Conservation (phyloP, 1,140 invertebrate species). For the Thaumatotibia leucotreta region DNA sequence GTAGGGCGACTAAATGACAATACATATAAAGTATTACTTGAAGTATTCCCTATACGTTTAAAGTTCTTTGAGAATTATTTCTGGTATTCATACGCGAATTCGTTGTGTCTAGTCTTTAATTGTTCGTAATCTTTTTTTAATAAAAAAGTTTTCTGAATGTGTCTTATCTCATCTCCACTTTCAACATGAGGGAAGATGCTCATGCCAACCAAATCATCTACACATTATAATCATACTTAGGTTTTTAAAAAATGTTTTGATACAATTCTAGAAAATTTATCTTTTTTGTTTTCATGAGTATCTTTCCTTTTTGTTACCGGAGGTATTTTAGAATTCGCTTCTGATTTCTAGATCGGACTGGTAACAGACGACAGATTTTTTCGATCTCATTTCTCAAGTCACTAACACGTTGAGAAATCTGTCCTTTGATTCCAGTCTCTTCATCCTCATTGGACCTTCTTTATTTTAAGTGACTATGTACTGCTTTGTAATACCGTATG, state of each 20-base stretch:
- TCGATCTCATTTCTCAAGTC: slow-evolving; percentile 15
- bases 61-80: slow-evolving; percentile 30
- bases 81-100: slow-evolving; percentile 25
- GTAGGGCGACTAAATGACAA: slow-evolving; percentile 75
- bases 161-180: slow-evolving; percentile 13
- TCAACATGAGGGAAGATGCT: background rate
- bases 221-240: too few species aligned
- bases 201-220: too few species aligned
- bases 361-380: slow-evolving; percentile 11
- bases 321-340: slow-evolving; percentile 27
- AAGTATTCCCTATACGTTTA: slow-evolving; percentile 58
- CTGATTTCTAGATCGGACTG: slow-evolving; percentile 22
- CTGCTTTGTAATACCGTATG: slow-evolving; percentile 66
- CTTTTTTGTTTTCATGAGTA: slow-evolving; percentile 61
- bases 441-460: background rate
- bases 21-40: slow-evolving; percentile 63
- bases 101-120: slow-evolving; percentile 20
- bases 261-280: slow-evolving; percentile 26
- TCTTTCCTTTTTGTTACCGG: slow-evolving; percentile 41
- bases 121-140: slow-evolving; percentile 29
- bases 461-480: slow-evolving; percentile 37
- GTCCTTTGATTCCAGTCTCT: background rate
- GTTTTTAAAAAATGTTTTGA: background rate
- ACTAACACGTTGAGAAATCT: background rate
- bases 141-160: slow-evolving; percentile 8